Base-by-base conservation (phyloP, 2,888 invertebrate species). In the Caenorhabditis plicata region DNA sequence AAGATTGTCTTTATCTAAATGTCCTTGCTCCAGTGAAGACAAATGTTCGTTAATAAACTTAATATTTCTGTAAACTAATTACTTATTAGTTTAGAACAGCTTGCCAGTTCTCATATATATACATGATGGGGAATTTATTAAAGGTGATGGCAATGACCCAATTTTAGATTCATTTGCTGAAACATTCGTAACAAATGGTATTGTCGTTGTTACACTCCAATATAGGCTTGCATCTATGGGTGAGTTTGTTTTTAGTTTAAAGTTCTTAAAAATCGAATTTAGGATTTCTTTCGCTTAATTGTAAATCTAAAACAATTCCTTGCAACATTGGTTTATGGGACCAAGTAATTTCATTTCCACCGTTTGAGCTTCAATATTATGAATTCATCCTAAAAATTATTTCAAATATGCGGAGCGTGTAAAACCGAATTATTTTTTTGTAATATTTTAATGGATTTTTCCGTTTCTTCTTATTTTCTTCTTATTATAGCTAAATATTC, bases 251-350 rank as follows among this genome's bases (percentile, higher is more conserved):
- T n/a, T 8, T n/a, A 9, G 13, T n/a, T n/a, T 5, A 33, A 15
- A 15, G 7, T 9, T 9, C 17, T 5, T 8, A 9, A 15, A 33
- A 33, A 33, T 15, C 17, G 17, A 15, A n/a, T 33, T 33, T 33
- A 33, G 33, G 33, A 22, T 60, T 60, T 19, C 49, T 60, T 8
- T 42, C 49, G 4, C 45, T 53, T 26, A 53, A 53, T 31, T 60
- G 60, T 39, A 23, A 29, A 11, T 40, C 41, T 1, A 35, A 40
- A 13, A 33, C 51, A 1, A 19, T 39, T 35, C 53, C 60, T 3
- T 60, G 60, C n/a, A 60, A 60, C 23, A 20, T 60, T 1, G 60
- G 60, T 7, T 41, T 60, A n/a, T 60, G 53, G 53, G 60, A 60
- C 41, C 43, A 43, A 33, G 19, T 7, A 2, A 43, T 9, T n/a